Base-by-base conservation (phyloP, 2,113 vertebrate genomes). In the Telmatochromis sp. region DNA sequence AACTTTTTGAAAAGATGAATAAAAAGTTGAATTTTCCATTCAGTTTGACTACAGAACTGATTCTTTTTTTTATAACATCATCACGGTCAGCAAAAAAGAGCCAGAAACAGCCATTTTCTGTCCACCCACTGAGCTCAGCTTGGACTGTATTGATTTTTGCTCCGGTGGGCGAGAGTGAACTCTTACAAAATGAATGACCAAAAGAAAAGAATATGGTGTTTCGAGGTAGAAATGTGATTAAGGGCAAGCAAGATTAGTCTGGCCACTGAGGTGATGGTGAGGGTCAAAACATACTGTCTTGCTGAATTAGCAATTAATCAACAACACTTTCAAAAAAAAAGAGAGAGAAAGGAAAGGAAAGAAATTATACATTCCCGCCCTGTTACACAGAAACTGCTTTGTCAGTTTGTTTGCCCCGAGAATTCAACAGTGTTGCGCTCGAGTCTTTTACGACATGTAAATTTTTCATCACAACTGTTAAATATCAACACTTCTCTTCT, bases 111-210 rank as follows among this genome's bases (percentile, higher is more conserved):
- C 53, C 86, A 80, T 86, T 86, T 92, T 86, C 82, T 63, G 53
- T 91, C 90, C 89, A 88, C 89, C 87, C 89, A 90, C 90, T 87
- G 86, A 87, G 83, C 85, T 73, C 80, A 28, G 87, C 91, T 83
- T 17, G 86, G 89, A 90, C 90, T 87, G 4, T 89, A 95, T 95
- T 92, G 94, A 95, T 95, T 95, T 95, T 80, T 87, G 23, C 89
- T 85, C 23, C 4, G 3, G 94, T 89, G 83, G 90, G 78, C 8
- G 57, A 87, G 81, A 73, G 80, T 88, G 87, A 85, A 93, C 86
- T 90, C 79, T 60, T 28, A 87, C 87, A 91, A 89, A 95, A 95
- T 93, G 87, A 95, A 93, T 87, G 93, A 93, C 93, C 86, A 85
- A 80, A 55, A 81, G 83, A 91, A 87, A 86, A 88, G 51, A 89